Conservation (phyloP, 2,113 vertebrate species). For the Calyptomena viridis region DNA sequence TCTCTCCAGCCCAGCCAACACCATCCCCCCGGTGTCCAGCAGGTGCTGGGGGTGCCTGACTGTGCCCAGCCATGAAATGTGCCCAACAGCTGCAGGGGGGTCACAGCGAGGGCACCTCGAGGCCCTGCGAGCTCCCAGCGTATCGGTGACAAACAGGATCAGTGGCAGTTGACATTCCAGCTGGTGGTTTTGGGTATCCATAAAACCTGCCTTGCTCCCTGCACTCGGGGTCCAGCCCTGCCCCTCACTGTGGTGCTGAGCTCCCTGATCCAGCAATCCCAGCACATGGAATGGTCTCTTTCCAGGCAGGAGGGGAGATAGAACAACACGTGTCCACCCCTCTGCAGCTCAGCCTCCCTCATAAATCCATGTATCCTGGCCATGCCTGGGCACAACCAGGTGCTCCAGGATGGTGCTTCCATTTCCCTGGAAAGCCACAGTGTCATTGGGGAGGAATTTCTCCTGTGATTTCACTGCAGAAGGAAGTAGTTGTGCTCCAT, state of each 20-base stretch:
- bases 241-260: not conserved
- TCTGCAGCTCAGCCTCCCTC: not conserved
- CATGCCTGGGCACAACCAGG: not conserved
- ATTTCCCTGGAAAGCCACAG: not conserved
- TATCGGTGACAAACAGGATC: not conserved
- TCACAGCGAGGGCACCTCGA: not conserved
- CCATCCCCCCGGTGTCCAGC: rapidly evolving
- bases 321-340: not conserved
- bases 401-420: not conserved
- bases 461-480: not conserved
- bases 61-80: not conserved
- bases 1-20: not conserved
- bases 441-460: not conserved
- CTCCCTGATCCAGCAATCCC: not conserved
- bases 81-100: not conserved
- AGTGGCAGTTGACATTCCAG: not conserved
- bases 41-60: not conserved
- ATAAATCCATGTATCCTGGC: rapidly evolving
- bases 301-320: not conserved
- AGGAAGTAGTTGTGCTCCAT: rapidly evolving
- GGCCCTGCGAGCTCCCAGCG: not conserved
- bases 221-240: not conserved
- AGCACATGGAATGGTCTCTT: rapidly evolving
- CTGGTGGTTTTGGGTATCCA: not conserved
- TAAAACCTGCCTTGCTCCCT: not conserved